Base-by-base conservation (phyloP, 2,113 vertebrate species). In the Meles meles region DNA sequence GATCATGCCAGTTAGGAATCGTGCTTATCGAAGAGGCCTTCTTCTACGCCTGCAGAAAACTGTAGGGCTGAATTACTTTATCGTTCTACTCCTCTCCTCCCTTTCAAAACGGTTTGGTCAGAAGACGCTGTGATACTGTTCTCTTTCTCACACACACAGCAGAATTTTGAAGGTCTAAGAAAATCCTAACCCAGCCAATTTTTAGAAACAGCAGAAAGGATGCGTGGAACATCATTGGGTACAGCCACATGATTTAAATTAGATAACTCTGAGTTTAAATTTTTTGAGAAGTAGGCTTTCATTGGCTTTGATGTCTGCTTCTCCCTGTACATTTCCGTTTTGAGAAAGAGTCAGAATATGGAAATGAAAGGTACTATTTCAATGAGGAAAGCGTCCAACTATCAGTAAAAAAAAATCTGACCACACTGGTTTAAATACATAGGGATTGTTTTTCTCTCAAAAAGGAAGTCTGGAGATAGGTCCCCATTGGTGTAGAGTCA, bases 161-260 rank as follows among this genome's bases (percentile, higher is more conserved):
- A 79, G 61, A 82, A 87, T 74, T 91, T 55, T 88, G 86, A 86
- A n/a, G 86, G n/a, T 77, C 63, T 34, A 49, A 90, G 92, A 95
- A 84, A 94, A 23, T 20, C 12, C 34, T 57, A 61, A 47, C 34
- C n/a, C 39, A 55, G 42, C 42, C 76, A 87, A n/a, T 42, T 42
- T 57, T 76, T 80, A 76, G 23, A 34, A 82, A 65, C 52, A 90
- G 47, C 69, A 90, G 71, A 74, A 95, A 25, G 25, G 49, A 84
- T 37, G 17, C 72, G 23, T 10, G 8, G 42, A 88, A n/a, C 23
- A 61, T 59, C 59, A 31, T 5, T 20, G 31, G 71, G 23, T 25
- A 25, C 31, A 59, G 83, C 42, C 80, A 93, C 18, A 15, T 77
- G 10, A 71, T 44, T 47, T 76, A 29, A 44, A 42, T 39, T 23